Evolutionary conservation across 2,888 invertebrate genomes (phyloP), one percentile per base, ranked within the genome.

Genomic region (Globia sparganii): DNA sequence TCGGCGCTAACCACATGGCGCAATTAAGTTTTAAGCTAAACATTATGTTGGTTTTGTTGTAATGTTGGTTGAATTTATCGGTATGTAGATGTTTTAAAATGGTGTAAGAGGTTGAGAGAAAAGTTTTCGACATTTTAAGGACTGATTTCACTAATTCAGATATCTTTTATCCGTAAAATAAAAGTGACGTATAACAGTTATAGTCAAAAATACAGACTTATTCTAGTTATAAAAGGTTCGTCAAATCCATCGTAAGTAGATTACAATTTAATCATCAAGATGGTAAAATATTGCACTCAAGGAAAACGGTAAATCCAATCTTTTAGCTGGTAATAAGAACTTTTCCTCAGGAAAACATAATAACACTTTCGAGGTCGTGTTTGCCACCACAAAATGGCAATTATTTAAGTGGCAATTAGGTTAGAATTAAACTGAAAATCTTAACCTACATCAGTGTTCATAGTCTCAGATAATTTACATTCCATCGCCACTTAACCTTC

Each of bases 21-120:
- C 74, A 74, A 78, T 85, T 72, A 83, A 67, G 85, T 84, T 81
- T 84, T 67, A 80, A 78, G 65, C 68, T 70, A 49, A 40, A 58
- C 34, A 46, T 72, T 74, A 80, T 75, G 67, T 67, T 56, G 56
- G 67, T 73, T 70, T 72, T 72, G 28, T 53, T 4, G 31, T 18
- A 6, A 31, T 15, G 15, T 62, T 56, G 28, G 53, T 40, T 53
- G 25, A 28, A 25, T 64, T 65, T 79, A 69, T 65, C 59, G 9
- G 43, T 49, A 0, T 56, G 25, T 58, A 28, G 3, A 18, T 31
- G 4, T 59, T 59, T 18, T 18, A 9, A 13, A 18, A 43, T 37
- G n/a, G 28, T 15, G 13, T 67, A 28, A 43, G 28, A 25, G 37
- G 11, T 25, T 34, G 4, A 25, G 46, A 31, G 11, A 40, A 65